phyloP scores from a whole-genome alignment of 2,888 invertebrate genomes.

The Tetheella fluctuosa region DNA sequence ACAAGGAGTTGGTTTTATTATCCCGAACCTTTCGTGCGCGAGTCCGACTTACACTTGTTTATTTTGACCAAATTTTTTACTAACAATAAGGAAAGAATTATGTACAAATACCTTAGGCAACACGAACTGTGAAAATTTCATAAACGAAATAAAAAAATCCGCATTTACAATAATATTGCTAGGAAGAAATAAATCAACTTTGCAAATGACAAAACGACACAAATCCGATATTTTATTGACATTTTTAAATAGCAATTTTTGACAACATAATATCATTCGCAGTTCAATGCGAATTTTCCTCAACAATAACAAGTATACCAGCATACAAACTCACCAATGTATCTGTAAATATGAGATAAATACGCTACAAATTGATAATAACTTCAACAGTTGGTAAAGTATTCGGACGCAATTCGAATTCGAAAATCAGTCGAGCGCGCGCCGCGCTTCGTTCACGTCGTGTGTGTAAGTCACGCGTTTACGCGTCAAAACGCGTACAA shows the following conservation, averaged over 20 bases:
- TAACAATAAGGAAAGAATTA: background rate
- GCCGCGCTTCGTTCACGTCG: conserved; percentile 52
- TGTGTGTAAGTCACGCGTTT: conserved; percentile 44
- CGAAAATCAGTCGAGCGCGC: conserved; percentile 64
- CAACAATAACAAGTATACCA: background rate
- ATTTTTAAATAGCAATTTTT: conserved; percentile 16
- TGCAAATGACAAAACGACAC: conserved; percentile 31
- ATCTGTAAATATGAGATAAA: conserved; percentile 18
- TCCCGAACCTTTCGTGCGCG: no score
- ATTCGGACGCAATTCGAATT: conserved; percentile 30
- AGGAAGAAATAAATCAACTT: conserved; percentile 34
- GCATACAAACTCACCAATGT: conserved; percentile 23
- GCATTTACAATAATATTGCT: conserved; percentile 9
- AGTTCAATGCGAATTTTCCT: conserved; percentile 23
- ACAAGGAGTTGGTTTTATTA: no score
- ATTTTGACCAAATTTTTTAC: background rate
- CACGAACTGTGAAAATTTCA: background rate
- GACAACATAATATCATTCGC: background rate
- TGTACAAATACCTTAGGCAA: background rate
- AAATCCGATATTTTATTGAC: conserved; percentile 40
- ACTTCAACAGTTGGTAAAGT: conserved; percentile 16
- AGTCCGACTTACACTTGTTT: no score
- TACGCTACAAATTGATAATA: conserved; percentile 19
- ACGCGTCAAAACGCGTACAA: conserved; percentile 62
- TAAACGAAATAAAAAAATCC: background rate